These are phyloP conservation scores for Oryzias javanicus DNA, from an alignment of 2,113 vertebrate genomes.

Conservation along the genomic window DNA sequence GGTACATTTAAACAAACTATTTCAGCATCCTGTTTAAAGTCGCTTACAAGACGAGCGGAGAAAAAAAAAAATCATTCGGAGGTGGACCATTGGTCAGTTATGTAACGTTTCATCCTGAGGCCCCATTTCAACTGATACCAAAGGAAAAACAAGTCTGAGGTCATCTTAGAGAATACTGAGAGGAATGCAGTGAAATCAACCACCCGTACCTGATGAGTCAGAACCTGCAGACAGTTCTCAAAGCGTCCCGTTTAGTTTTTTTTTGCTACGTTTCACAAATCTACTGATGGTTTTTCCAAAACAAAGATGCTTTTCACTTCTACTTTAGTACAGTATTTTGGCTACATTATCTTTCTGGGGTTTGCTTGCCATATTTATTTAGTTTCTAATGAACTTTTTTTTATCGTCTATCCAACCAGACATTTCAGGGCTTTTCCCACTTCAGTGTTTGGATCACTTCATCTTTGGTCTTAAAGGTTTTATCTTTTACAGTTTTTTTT, in stretches of 20 bases:
- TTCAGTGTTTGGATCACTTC: too few relatives aligned
- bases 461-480: too few relatives aligned
- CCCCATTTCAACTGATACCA: conserved; percentile 12
- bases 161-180: conserved; percentile 15
- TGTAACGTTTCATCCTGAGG: conserved; percentile 44
- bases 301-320: background rate
- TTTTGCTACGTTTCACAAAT: background rate
- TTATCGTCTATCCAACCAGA: too few relatives aligned
- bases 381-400: too few relatives aligned
- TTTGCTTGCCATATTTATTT: too few relatives aligned
- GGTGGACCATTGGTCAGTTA: conserved; percentile 55
- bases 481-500: too few relatives aligned
- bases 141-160: background rate
- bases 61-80: conserved; percentile 9
- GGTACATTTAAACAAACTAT: conserved; percentile 89
- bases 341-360: too few relatives aligned
- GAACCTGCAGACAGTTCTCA: background rate
- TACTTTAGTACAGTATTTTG: too few relatives aligned
- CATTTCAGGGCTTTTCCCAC: too few relatives aligned
- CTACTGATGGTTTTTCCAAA: background rate
- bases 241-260: background rate
- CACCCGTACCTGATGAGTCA: conserved; percentile 3
- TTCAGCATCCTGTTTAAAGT: conserved; percentile 89
- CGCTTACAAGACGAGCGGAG: conserved; percentile 49
- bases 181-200: background rate